phyloP scores from a whole-genome alignment of 2,113 vertebrate species.

The Brachyhypopomus gauderio region DNA sequence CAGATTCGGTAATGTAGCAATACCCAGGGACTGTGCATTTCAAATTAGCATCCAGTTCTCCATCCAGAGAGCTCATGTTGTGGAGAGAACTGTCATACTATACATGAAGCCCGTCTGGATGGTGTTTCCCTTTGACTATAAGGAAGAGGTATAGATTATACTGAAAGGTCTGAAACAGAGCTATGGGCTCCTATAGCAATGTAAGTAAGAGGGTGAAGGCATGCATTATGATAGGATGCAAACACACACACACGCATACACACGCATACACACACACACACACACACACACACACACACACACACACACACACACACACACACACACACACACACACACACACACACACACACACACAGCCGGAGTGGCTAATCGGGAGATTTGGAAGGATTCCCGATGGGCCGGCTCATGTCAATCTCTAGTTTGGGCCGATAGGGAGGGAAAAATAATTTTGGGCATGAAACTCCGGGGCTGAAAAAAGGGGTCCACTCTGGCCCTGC shows the following conservation, averaged over 20 bases:
- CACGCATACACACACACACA: conserved; percentile 9
- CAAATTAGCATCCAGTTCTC: not conserved
- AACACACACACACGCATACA: conserved; percentile 30
- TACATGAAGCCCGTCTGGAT: not conserved
- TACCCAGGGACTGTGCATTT: not conserved
- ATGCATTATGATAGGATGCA: conserved; percentile 46
- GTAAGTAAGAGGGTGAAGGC: conserved; percentile 3
- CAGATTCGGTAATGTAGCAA: not conserved
- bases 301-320: conserved; percentile 26
- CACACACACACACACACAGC: conserved; percentile 27
- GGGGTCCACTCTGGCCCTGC: too few relatives aligned
- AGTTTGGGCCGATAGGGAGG: too few relatives aligned
- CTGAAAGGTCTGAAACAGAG: not conserved
- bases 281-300: conserved; percentile 24
- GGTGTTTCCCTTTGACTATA: not conserved
- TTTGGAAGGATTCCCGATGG: too few relatives aligned
- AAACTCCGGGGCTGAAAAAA: too few relatives aligned
- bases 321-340: conserved; percentile 18
- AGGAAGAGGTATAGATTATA: not conserved
- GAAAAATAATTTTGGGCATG: too few relatives aligned
- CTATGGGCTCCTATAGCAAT: not conserved
- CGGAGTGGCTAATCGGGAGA: too few relatives aligned
- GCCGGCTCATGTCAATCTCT: too few relatives aligned
- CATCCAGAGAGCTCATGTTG: not conserved
- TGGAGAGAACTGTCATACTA: not conserved